Percentiles rank a stretch among this genome's conserved stretches.
Conservation (phyloP, 1,140 invertebrate genomes). For the Mactra quadrangularis region DNA sequence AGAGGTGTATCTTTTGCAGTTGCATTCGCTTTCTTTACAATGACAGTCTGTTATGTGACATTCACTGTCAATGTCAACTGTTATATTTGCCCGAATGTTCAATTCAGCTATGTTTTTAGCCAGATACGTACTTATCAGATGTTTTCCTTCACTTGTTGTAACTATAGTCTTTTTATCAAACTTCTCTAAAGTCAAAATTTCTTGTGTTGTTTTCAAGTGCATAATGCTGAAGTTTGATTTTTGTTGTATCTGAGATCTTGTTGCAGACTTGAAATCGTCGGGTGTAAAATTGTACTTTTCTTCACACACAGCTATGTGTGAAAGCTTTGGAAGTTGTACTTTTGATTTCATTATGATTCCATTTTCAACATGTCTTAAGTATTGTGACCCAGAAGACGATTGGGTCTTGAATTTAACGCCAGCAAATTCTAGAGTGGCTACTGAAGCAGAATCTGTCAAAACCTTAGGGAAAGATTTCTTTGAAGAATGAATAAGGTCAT, state of each 20-base stretch:
- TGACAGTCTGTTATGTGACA: neutral
- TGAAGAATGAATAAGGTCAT: neutral
- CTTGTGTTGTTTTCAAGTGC: slow-evolving; percentile 44
- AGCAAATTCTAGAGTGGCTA: slow-evolving; percentile 35
- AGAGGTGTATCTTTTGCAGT: neutral
- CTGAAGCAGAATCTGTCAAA: neutral
- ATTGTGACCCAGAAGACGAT: slow-evolving; percentile 18
- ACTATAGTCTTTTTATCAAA: slow-evolving; percentile 37
- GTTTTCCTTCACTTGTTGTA: slow-evolving; percentile 25
- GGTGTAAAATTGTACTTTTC: slow-evolving; percentile 57
- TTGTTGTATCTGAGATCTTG: slow-evolving; percentile 41
- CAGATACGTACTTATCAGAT: slow-evolving; percentile 48
- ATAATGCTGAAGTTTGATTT: slow-evolving; percentile 3
- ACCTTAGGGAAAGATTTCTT: neutral
- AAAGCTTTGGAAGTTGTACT: neutral
- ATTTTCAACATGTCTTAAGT: slow-evolving; percentile 38
- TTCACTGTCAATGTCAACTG: slow-evolving; percentile 48
- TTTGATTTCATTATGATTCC: neutral
- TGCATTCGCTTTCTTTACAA: neutral
- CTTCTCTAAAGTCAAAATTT: slow-evolving; percentile 33
- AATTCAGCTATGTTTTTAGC: slow-evolving; percentile 22
- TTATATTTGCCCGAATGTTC: slow-evolving; percentile 9
- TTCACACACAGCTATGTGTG: slow-evolving; percentile 36
- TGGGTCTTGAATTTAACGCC: slow-evolving; percentile 49
- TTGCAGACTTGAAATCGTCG: slow-evolving; percentile 44